Evolutionary conservation across 2,888 invertebrate genomes (phyloP).

Genomic region (Drosophila gaucha): DNA sequence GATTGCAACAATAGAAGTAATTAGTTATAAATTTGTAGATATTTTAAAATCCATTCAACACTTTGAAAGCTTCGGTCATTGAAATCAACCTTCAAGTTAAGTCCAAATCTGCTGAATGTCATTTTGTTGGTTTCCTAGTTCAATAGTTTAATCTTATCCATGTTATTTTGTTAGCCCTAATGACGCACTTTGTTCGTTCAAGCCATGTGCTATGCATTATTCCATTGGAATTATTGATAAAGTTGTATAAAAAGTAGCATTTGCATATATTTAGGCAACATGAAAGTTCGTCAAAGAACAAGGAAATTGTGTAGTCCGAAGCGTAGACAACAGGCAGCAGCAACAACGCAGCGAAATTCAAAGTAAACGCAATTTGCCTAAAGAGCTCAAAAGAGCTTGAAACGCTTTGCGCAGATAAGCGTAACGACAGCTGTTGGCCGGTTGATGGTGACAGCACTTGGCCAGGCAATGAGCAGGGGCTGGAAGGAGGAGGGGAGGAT

Average conservation of each 20-base stretch:
- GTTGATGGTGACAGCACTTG: conserved; percentile 3
- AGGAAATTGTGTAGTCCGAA: conserved; percentile 21
- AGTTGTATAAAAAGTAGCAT: conserved; percentile 1
- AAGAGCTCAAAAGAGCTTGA: conserved; percentile 59
- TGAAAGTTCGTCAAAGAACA: conserved; percentile 7
- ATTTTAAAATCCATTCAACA: too few relatives aligned
- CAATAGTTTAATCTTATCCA: not conserved
- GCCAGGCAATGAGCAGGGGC: not conserved
- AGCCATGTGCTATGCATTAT: not conserved
- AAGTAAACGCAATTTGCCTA: conserved; percentile 66
- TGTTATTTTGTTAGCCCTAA: not conserved
- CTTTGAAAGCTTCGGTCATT: too few relatives aligned
- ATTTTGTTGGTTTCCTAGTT: not conserved
- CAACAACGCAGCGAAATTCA: conserved; percentile 36
- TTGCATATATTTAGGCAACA: conserved; percentile 7
- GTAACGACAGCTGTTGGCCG: conserved; percentile 61
- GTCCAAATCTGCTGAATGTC: too few relatives aligned
- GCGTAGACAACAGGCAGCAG: conserved; percentile 14
- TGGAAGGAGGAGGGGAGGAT: not conserved
- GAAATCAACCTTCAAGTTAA: too few relatives aligned
- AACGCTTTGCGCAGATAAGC: conserved; percentile 68
- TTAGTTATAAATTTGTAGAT: too few relatives aligned
- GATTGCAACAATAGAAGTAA: too few relatives aligned
- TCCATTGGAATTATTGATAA: conserved; percentile 15
- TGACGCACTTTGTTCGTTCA: not conserved